These are phyloP conservation scores for Hydrocynus forskahlii DNA, from an alignment of 2,797 vertebrate species.

Conservation along the genomic window DNA sequence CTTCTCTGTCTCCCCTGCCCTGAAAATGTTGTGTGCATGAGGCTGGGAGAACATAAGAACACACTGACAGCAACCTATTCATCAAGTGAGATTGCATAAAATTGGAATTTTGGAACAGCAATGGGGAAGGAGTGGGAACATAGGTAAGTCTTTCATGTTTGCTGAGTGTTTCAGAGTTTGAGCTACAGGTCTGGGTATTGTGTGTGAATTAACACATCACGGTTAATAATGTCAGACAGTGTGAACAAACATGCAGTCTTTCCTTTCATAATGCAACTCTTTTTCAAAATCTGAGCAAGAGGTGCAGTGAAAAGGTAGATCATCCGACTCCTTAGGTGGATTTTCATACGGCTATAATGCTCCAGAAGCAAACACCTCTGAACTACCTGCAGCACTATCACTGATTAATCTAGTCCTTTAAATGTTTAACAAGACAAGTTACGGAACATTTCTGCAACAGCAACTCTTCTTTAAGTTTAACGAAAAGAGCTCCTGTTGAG, in stretches of 20 bases:
- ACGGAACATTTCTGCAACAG: conserved; percentile 1
- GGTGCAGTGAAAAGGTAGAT: too few relatives aligned
- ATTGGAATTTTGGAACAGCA: too few relatives aligned
- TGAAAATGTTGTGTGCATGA: too few relatives aligned
- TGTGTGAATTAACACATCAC: not conserved
- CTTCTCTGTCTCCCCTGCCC: not conserved
- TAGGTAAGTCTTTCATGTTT: not conserved
- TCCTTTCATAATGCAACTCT: too few relatives aligned
- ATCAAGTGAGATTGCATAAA: too few relatives aligned
- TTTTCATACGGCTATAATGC: not conserved
- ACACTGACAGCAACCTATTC: too few relatives aligned
- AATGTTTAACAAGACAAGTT: conserved; percentile 35
- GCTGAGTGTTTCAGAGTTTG: not conserved
- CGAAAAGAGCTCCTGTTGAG: not conserved
- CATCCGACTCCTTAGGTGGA: not conserved
- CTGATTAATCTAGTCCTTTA: conserved; percentile 29
- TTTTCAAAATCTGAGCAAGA: too few relatives aligned
- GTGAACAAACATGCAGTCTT: not conserved
- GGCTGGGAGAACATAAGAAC: too few relatives aligned
- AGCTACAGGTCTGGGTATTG: not conserved
- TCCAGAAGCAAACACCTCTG: not conserved
- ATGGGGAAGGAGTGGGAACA: not conserved
- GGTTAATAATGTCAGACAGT: not conserved
- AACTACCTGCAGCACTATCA: not conserved
- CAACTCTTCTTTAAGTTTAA: conserved; percentile 1